A percentile compares a stretch with the other conserved stretches of the same genome.
Evolutionary conservation across 2,113 vertebrate species (phyloP).

Genomic region (Pomatostomus ruficeps): DNA sequence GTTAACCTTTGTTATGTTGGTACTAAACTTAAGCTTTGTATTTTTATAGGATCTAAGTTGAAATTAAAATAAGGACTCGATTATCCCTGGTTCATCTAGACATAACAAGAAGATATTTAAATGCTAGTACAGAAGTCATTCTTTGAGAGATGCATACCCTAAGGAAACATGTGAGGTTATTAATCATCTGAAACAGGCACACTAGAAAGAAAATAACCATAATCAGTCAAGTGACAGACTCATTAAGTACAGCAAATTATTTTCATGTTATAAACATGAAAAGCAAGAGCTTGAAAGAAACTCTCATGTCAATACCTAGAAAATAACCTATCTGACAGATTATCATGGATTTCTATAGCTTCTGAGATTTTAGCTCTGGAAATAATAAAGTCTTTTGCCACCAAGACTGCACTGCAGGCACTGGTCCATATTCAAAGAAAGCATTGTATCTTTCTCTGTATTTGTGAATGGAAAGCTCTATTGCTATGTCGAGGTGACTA

Average conservation of each 20-base stretch:
- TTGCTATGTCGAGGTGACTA: not conserved
- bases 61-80: not conserved
- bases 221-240: not conserved
- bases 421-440: not conserved
- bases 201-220: not conserved
- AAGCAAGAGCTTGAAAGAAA: not conserved
- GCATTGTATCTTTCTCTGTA: not conserved
- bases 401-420: not conserved
- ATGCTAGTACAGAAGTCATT: not conserved
- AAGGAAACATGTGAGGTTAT: not conserved
- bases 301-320: not conserved
- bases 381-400: not conserved
- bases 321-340: not conserved
- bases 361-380: not conserved
- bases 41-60: not conserved
- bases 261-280: not conserved
- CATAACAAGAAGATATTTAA: not conserved
- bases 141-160: not conserved
- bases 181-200: not conserved
- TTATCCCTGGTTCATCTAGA: not conserved
- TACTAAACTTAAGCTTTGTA: not conserved
- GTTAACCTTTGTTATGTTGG: not conserved
- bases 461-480: not conserved
- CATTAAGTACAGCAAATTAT: not conserved
- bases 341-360: not conserved